Percentiles rank a stretch among this genome's conserved stretches.
phyloP scores from a whole-genome alignment of 2,888 invertebrate genomes.

The Chrysodeixis includens region DNA sequence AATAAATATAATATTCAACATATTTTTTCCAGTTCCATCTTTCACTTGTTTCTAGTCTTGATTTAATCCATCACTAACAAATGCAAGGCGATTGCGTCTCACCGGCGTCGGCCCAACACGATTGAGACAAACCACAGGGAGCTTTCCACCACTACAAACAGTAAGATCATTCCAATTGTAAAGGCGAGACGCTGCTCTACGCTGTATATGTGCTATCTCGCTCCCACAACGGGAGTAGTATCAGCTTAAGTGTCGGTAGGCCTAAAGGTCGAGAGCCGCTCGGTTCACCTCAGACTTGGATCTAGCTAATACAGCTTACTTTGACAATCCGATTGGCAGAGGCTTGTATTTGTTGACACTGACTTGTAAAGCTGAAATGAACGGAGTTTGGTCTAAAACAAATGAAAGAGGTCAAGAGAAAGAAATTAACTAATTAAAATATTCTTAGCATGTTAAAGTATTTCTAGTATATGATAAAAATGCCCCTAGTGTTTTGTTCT shows the following conservation, averaged over 20 bases:
- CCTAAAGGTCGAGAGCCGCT: neutral
- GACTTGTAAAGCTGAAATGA: neutral
- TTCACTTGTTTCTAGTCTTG: neutral
- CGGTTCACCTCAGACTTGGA: neutral
- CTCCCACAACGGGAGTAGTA: no score
- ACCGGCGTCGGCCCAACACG: neutral
- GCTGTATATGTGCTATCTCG: no score
- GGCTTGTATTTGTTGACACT: neutral
- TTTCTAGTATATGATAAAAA: no score
- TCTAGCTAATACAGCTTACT: conserved; percentile 3
- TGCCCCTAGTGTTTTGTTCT: no score
- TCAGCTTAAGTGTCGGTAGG: no score
- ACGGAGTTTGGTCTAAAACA: neutral
- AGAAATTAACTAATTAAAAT: no score
- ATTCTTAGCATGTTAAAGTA: no score
- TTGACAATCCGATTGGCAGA: conserved; percentile 5
- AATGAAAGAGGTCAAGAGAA: no score
- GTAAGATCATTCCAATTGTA: no score
- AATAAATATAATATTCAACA: no score
- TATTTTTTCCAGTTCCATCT: neutral
- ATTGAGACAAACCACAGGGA: neutral
- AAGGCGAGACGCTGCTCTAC: no score
- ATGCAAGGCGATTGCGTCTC: neutral
- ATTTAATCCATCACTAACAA: neutral
- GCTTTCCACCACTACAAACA: no score